phyloP scores from a whole-genome alignment of 2,888 invertebrate genomes.

The Lypha dubia region DNA sequence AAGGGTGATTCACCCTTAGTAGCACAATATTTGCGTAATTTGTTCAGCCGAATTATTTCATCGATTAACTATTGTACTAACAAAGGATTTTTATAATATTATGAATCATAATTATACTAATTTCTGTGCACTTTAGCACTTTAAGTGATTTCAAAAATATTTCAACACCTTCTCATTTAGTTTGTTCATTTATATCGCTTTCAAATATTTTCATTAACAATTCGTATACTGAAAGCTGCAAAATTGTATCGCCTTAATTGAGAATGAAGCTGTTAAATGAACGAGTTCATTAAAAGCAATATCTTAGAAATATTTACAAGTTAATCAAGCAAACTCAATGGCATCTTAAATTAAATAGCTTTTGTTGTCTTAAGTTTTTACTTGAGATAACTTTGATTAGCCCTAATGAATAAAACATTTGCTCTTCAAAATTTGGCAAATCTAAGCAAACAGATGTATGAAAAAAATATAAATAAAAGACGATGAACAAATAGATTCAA shows the following conservation, averaged over 20 bases:
- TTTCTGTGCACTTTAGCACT: no score
- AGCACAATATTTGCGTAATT: no score
- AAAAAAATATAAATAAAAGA: neutral
- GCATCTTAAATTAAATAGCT: conserved; percentile 55
- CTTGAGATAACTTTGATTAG: conserved; percentile 68
- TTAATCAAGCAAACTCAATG: conserved; percentile 47
- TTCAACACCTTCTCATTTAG: no score
- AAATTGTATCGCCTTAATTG: conserved; percentile 28
- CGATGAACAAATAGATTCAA: neutral
- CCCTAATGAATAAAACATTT: conserved; percentile 71
- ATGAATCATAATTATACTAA: no score
- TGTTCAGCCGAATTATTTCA: no score
- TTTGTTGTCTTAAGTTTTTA: conserved; percentile 52
- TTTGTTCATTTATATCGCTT: no score
- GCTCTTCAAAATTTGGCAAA: conserved; percentile 18
- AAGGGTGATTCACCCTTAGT: no score
- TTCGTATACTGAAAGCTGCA: neutral
- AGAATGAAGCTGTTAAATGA: conserved; percentile 1
- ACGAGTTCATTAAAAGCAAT: neutral
- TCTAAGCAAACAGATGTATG: conserved; percentile 42
- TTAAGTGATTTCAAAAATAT: no score
- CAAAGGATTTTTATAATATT: no score
- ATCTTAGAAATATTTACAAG: conserved; percentile 17
- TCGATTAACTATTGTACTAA: no score
- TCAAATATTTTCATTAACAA: conserved; percentile 20